Conservation (phyloP, 1,140 invertebrate genomes). For the Choristoneura fumiferana region DNA sequence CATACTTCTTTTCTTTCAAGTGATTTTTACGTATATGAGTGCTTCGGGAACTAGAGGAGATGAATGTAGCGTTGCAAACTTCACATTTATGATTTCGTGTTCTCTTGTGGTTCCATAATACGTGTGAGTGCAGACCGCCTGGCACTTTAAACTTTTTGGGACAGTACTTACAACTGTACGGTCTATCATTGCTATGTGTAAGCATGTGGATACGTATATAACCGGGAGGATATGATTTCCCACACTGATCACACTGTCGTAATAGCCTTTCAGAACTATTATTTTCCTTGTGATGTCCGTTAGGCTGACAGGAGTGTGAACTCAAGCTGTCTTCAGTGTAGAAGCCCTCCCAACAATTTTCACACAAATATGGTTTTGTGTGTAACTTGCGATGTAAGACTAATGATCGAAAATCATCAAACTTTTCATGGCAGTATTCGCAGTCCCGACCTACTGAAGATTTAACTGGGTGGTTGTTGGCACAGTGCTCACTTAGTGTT, state of each 20-base stretch:
- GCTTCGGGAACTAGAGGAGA: conserved; percentile 66
- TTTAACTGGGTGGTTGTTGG: conserved; percentile 51
- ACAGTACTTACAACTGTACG: conserved; percentile 71
- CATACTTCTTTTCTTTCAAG: conserved; percentile 72
- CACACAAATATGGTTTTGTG: conserved; percentile 65
- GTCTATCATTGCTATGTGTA: conserved; percentile 62
- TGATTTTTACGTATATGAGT: conserved; percentile 72
- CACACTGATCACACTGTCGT: conserved; percentile 72
- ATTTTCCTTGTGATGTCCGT: conserved; percentile 42
- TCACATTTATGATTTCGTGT: conserved; percentile 70
- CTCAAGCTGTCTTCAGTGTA: conserved; percentile 47
- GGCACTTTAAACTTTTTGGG: conserved; percentile 74
- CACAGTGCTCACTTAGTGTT: conserved; percentile 57
- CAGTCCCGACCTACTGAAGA: conserved; percentile 58
- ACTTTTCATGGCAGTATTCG: conserved; percentile 72
- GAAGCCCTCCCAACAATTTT: conserved; percentile 73
- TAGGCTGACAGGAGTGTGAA: conserved; percentile 58
- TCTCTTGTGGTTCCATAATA: conserved; percentile 72
- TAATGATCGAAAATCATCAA: conserved; percentile 67
- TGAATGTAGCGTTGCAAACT: conserved; percentile 69
- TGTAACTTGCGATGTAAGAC: conserved; percentile 69
- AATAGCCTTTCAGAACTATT: conserved; percentile 48
- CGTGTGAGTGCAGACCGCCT: conserved; percentile 66
- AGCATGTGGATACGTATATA: conserved; percentile 73
- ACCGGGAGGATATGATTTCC: conserved; percentile 69